phyloP scores from a whole-genome alignment of 2,888 invertebrate genomes.

The Boloria euphrosyne region DNA sequence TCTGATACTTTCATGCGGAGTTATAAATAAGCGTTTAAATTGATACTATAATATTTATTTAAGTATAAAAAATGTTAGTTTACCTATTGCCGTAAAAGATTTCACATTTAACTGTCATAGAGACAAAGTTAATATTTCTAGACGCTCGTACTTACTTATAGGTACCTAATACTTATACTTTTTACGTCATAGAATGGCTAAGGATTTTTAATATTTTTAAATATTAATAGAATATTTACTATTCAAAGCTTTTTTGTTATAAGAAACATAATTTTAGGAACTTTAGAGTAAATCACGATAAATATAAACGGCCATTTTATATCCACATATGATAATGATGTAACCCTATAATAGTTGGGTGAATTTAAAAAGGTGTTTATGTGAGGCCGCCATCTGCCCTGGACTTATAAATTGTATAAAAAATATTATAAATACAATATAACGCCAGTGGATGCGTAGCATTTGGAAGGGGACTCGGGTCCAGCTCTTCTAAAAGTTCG shows the following conservation, averaged over 20 bases:
- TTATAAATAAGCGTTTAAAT: no score
- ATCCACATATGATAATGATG: constrained; percentile 68
- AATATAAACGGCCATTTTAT: constrained; percentile 41
- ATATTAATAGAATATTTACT: neutral
- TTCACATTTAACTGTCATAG: no score
- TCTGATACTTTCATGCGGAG: no score
- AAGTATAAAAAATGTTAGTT: no score
- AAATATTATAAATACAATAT: constrained; percentile 62
- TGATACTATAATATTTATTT: no score
- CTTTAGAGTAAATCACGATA: constrained; percentile 6
- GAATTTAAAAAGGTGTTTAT: constrained; percentile 77
- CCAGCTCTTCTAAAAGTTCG: constrained; percentile 25
- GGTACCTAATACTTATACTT: no score
- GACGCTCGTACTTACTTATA: no score
- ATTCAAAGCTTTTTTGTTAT: neutral
- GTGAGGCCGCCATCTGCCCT: constrained; percentile 75
- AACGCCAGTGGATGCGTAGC: constrained; percentile 48
- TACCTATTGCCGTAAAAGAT: no score
- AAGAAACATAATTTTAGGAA: neutral
- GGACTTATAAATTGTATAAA: constrained; percentile 79
- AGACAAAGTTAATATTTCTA: no score
- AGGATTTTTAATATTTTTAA: neutral
- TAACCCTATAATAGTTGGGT: constrained; percentile 74
- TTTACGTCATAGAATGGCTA: no score
- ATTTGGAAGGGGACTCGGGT: constrained; percentile 24